Percentiles rank a stretch among this genome's conserved stretches.
phyloP scores from a whole-genome alignment of 2,888 invertebrate genomes.

The Xylota sylvarum region DNA sequence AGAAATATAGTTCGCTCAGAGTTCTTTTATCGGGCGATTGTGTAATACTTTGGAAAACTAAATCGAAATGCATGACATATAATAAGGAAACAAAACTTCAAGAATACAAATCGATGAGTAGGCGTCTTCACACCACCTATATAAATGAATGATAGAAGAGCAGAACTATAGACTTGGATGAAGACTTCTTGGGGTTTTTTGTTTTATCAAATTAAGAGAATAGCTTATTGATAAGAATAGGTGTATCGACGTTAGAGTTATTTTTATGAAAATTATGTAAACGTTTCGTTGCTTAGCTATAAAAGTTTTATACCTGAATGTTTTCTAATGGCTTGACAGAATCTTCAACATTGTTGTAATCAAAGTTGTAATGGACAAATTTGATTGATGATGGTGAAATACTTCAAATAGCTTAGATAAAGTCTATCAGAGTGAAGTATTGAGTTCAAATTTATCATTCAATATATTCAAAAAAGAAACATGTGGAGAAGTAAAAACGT shows the following conservation, averaged over 20 bases:
- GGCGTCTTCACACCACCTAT: neutral
- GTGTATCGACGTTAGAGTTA: constrained; percentile 6
- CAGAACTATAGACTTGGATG: constrained; percentile 11
- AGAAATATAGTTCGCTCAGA: constrained; percentile 21
- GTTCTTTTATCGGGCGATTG: constrained; percentile 60
- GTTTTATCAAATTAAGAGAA: constrained; percentile 20
- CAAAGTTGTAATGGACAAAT: neutral
- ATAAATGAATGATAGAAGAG: constrained; percentile 14
- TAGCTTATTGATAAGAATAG: constrained; percentile 29
- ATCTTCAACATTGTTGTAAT: neutral
- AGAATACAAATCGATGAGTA: constrained; percentile 15
- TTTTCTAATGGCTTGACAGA: neutral
- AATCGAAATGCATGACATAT: constrained; percentile 63
- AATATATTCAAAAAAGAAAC: neutral
- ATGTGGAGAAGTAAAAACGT: neutral
- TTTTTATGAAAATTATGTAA: constrained; percentile 42
- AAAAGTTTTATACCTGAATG: neutral
- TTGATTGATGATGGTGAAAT: constrained; percentile 18
- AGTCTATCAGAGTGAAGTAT: neutral
- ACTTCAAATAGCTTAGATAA: neutral
- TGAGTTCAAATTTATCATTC: neutral
- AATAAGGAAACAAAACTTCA: constrained; percentile 12
- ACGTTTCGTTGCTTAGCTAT: neutral
- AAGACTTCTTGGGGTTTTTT: constrained; percentile 19
- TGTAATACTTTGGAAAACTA: constrained; percentile 61